phyloP scores from a whole-genome alignment of 2,113 vertebrate genomes.

The Gobiocypris rarus region DNA sequence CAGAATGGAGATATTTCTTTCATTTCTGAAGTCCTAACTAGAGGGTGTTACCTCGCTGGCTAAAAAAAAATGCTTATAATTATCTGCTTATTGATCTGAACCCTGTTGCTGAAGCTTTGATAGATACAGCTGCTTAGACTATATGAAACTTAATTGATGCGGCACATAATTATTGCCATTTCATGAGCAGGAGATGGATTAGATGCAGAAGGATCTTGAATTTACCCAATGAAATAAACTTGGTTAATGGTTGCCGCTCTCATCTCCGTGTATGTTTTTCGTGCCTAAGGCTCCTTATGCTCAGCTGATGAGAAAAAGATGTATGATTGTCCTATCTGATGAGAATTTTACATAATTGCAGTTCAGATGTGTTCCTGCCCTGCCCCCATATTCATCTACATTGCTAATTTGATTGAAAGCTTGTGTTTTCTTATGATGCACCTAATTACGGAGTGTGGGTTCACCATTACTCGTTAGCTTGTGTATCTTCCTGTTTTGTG shows the following conservation, averaged over 20 bases:
- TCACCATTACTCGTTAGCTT: slow-evolving; percentile 1
- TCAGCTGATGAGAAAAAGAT: slow-evolving; percentile 49
- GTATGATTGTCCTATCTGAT: slow-evolving; percentile 47
- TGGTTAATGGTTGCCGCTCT: slow-evolving; percentile 41
- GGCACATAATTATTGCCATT: slow-evolving; percentile 43
- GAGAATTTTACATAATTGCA: slow-evolving; percentile 50
- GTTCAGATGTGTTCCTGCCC: slow-evolving; percentile 46
- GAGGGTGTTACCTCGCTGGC: slow-evolving; percentile 6
- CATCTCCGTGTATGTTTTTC: slow-evolving; percentile 43
- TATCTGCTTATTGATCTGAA: slow-evolving; percentile 57
- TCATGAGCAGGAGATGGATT: slow-evolving; percentile 32
- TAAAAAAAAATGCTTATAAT: slow-evolving; percentile 31
- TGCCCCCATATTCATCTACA: slow-evolving; percentile 46
- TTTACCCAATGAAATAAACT: slow-evolving; percentile 45
- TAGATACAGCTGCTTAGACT: neutral
- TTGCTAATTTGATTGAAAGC: slow-evolving; percentile 54
- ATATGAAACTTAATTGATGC: slow-evolving; percentile 26
- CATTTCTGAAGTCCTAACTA: slow-evolving; percentile 2
- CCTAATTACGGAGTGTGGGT: slow-evolving; percentile 31
- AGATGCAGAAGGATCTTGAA: slow-evolving; percentile 31
- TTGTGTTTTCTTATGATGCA: slow-evolving; percentile 27
- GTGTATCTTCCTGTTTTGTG: neutral
- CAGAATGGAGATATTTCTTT: slow-evolving; percentile 14
- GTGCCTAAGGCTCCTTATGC: slow-evolving; percentile 44
- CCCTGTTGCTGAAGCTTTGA: slow-evolving; percentile 34